Percentiles rank a stretch among this genome's conserved stretches.
phyloP scores from a whole-genome alignment of 1,140 invertebrate genomes.

The Eurosta solidaginis region DNA sequence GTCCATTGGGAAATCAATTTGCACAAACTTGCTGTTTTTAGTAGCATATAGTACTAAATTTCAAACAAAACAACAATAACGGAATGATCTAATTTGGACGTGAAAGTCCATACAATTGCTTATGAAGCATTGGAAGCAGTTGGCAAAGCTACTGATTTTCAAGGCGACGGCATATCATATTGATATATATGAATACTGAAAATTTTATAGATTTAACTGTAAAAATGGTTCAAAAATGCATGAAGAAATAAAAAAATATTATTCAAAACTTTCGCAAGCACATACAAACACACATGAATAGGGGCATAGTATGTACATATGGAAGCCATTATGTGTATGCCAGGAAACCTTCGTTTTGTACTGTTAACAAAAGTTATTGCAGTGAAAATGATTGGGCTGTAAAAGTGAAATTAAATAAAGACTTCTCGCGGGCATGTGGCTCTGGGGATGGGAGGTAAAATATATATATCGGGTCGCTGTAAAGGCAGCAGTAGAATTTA shows the following conservation, averaged over 20 bases:
- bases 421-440: not conserved
- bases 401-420: too few relatives aligned
- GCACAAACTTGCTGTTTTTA: too few relatives aligned
- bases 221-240: too few relatives aligned
- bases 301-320: not conserved
- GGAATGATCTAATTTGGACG: not conserved
- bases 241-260: not conserved
- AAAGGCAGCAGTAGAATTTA: too few relatives aligned
- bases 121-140: not conserved
- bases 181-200: not conserved
- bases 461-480: not conserved
- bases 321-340: not conserved
- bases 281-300: not conserved
- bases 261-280: too few relatives aligned
- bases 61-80: not conserved
- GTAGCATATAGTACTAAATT: too few relatives aligned
- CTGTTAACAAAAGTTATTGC: constrained; percentile 20
- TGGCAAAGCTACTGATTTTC: too few relatives aligned
- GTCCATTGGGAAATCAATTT: constrained; percentile 21
- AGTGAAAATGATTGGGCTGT: not conserved
- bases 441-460: not conserved
- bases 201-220: not conserved
- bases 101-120: not conserved
- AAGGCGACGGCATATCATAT: not conserved
- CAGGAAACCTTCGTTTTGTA: not conserved